Base-by-base conservation (phyloP, 2,113 vertebrate species). In the Dolichallabes microphthalmus region DNA sequence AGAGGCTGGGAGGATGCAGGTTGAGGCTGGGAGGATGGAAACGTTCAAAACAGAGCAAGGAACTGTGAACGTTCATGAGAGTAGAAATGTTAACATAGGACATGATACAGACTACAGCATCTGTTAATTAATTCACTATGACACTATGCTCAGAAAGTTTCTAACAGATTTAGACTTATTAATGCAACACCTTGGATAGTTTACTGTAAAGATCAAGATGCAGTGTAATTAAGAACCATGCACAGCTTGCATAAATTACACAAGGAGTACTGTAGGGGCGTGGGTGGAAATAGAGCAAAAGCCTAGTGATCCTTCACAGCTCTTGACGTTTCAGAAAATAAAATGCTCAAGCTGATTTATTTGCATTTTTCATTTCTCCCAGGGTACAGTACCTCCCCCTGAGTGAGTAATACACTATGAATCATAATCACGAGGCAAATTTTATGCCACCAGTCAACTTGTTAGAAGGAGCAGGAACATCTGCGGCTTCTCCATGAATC, bases 401-500 rank as follows among this genome's bases (percentile, higher is more conserved):
- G 61, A 86, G 82, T 35, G 9, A 75, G 52, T 53, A 73, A 77
- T 58, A 82, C 15, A 45, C 80, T 30, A 82, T 73, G 14, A 71
- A 84, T 88, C 50, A 63, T 77, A 82, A 88, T 80, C 69, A 77
- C 76, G 12, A 74, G 32, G 69, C 8, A 25, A 20, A 78, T 80
- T 85, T 82, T 60, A 66, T 64, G n/a, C 82, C 83, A 74, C 45
- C 79, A 88, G 19, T 88, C 85, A 86, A 81, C 58, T 90, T 88
- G 87, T 89, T 90, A 84, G 89, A 85, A 90, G 90, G 85, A 92
- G 89, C 91, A 86, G 61, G 88, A 90, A 52, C 32, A 82, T 17
- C 74, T 80, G 52, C 73, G 61, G 30, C n/a, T 63, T 86, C 60
- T 14, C 73, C 32, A 53, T 2, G 39, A 80, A 55, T 57, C 39